Base-by-base conservation (phyloP, 2,888 invertebrate species). In the Phrixothrix hirtus region DNA sequence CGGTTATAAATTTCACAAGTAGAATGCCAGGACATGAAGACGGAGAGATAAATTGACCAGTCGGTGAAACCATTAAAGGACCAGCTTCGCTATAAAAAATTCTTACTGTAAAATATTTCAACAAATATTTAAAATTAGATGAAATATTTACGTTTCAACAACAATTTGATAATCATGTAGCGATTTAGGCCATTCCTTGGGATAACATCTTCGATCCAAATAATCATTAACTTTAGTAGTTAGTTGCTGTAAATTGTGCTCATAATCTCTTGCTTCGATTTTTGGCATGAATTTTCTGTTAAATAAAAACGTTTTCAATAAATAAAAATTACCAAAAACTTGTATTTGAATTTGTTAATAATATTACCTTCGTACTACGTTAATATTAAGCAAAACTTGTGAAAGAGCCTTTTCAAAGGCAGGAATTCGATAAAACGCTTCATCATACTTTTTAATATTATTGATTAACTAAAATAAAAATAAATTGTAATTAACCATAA, bases 31-130 rank as follows among this genome's bases (percentile, higher is more conserved):
- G 95, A 68, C 95, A 91, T 0, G 94, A 92, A 0, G 93, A 88
- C 9, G 96, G 95, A 1, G 92, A 89, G 55, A 95, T 91, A 67
- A 95, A 89, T 77, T 95, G 94, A 1, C 95, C 96, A 1, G 92
- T 92, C 0, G 94, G 94, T 7, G 93, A 93, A 16, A 96, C 82
- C 89, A 94, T 95, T 46, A 96, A 71, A 0, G 95, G 95, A 0
- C 95, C 95, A 2, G 95, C 90, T 74, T 94, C 95, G 13, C 95
- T 95, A 77, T 11, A 78, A 76, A 32, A 31, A 27, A 35, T 26
- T 11, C 4, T 26, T 34, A 2, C 10, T 6, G 21, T 10, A 10
- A 7, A 26, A 2, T 7, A 32, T 1, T 30, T 26, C 27, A 26
- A 10, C 9, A 32, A 25, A 11, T 27, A 37, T 5, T 34, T 6